These are phyloP conservation scores for Andrena trimmerana DNA, from an alignment of 2,888 invertebrate species.

Conservation along the genomic window DNA sequence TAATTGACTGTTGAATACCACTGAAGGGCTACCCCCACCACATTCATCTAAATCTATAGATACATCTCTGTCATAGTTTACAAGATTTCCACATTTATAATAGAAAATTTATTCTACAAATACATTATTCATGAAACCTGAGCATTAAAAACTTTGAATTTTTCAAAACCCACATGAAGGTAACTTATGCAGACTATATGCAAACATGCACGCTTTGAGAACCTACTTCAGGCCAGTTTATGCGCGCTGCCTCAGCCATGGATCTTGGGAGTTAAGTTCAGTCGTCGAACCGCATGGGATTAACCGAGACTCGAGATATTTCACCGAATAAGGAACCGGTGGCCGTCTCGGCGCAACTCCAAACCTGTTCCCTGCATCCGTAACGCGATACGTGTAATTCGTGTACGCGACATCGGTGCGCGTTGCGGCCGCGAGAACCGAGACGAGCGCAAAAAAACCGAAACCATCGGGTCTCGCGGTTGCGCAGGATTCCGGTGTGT, in stretches of 20 bases:
- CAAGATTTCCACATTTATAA: no score
- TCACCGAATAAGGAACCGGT: conserved; percentile 52
- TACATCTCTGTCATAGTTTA: no score
- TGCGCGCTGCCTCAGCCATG: not conserved
- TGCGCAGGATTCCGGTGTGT: conserved; percentile 21
- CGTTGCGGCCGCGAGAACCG: conserved; percentile 51
- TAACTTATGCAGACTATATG: no score
- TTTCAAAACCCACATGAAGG: no score
- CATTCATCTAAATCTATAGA: no score
- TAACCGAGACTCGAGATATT: conserved; percentile 11
- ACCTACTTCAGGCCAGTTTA: not conserved
- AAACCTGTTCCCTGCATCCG: conserved; percentile 67
- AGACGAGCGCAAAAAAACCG: conserved; percentile 26
- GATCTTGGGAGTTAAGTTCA: not conserved
- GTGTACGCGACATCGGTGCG: conserved; percentile 41
- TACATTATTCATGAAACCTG: no score
- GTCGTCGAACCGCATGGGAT: not conserved
- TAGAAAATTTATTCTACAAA: no score
- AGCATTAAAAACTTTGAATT: no score
- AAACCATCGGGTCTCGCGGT: conserved; percentile 55
- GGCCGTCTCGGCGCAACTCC: conserved; percentile 29
- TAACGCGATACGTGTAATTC: conserved; percentile 62
- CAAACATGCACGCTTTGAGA: no score
- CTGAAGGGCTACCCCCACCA: no score
- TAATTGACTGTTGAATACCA: no score